These are phyloP conservation scores for Chelonia mydas DNA, from an alignment of 2,797 vertebrate species.

Conservation along the genomic window DNA sequence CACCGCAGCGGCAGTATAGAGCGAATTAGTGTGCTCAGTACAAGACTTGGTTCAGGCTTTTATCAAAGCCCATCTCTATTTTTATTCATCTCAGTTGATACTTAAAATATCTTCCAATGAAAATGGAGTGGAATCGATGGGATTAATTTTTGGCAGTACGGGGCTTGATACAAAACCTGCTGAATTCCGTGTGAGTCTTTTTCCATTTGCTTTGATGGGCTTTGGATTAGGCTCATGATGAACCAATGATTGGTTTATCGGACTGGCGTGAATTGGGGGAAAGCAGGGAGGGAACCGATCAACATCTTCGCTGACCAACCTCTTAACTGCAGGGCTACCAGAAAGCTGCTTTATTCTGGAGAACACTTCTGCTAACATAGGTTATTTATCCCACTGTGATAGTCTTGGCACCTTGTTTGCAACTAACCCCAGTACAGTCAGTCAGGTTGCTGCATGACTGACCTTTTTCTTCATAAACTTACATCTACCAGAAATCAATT, in stretches of 20 bases:
- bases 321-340: not conserved
- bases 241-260: not conserved
- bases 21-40: not conserved
- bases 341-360: not conserved
- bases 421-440: not conserved
- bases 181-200: not conserved
- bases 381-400: not conserved
- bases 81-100: not conserved
- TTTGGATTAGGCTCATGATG: not conserved
- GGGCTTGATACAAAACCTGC: not conserved
- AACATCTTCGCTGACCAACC: rapidly evolving
- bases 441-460: not conserved
- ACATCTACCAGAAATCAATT: not conserved
- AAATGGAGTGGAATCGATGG: not conserved
- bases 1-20: not conserved
- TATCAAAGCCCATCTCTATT: not conserved
- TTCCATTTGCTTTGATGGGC: not conserved
- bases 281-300: not conserved
- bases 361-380: not conserved
- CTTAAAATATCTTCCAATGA: not conserved
- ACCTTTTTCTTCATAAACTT: not conserved
- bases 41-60: not conserved
- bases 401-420: not conserved
- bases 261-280: not conserved
- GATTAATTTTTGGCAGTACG: not conserved